Base-by-base conservation (phyloP, 1,140 invertebrate species). In the Dendroctonus valens region DNA sequence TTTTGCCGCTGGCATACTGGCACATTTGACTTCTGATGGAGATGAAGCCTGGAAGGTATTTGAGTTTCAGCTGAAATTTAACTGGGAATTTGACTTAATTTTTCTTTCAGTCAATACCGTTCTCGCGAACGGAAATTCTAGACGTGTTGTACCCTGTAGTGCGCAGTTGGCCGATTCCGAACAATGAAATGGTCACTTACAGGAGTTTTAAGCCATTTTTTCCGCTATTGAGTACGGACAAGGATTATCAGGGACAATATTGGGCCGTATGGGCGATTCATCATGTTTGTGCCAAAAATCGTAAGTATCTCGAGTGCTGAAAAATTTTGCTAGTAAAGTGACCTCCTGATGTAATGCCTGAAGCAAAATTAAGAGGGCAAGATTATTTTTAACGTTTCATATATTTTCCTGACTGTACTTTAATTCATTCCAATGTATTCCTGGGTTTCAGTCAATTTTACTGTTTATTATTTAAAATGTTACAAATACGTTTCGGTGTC, bases 251-350 rank as follows among this genome's bases (percentile, higher is more conserved):
- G 51, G 89, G 91, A 44, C 90, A 91, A 73, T 76, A 92, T 14
- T 93, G 91, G 91, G 90, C 90, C 40, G 84, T 91, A 7, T 93
- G 91, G 91, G 91, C 91, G 0, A 89, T 92, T 70, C 88, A 91
- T 75, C 91, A 93, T 77, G 91, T 93, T 42, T 91, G 89, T 74
- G 87, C 86, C 7, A 91, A 90, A 78, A 91, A 91, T 79, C 84
- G 88, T 89, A 79, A 83, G 83, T 80, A 57, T 42, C 63, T 26
- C 26, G n/a, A n/a, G n/a, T n/a, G n/a, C n/a, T n/a, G n/a, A n/a
- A n/a, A 26, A 26, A 26, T 26, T 26, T 26, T 26, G 3, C 26
- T 26, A 26, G 26, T 26, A 26, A 26, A 26, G 26, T 3, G 26
- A 26, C 26, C 26, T 2, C 26, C 3, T 3, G 26, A 26, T n/a